Percentiles rank a stretch among this genome's conserved stretches.
Conservation (phyloP, 2,888 invertebrate genomes). For the Dascillus cervinus region DNA sequence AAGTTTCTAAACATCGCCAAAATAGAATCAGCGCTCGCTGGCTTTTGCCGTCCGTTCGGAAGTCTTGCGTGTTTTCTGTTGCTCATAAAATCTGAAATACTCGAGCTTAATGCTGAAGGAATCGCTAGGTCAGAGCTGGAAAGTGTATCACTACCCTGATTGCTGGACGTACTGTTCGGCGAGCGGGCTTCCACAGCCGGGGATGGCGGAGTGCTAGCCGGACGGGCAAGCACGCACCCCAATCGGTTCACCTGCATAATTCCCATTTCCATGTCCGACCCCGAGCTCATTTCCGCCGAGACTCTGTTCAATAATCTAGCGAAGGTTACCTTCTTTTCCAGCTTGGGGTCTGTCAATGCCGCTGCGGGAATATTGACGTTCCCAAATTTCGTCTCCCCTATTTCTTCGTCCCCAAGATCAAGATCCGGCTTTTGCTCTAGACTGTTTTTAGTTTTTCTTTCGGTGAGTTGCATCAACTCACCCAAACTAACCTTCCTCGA, state of each 20-base stretch:
- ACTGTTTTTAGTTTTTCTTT: slow-evolving; percentile 41
- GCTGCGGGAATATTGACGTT: slow-evolving; percentile 39
- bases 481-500: slow-evolving; percentile 61
- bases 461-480: slow-evolving; percentile 67
- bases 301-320: slow-evolving; percentile 66
- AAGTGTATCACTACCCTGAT: slow-evolving; percentile 70
- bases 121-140: slow-evolving; percentile 63
- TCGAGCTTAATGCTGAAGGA: slow-evolving; percentile 53
- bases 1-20: slow-evolving; percentile 72
- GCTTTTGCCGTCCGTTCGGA: slow-evolving; percentile 50
- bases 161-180: slow-evolving; percentile 63
- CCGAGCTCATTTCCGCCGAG: slow-evolving; percentile 70
- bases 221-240: slow-evolving; percentile 39
- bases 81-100: slow-evolving; percentile 39
- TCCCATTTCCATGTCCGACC: slow-evolving; percentile 58
- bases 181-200: slow-evolving; percentile 56
- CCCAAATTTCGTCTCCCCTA: slow-evolving; percentile 54
- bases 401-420: slow-evolving; percentile 37
- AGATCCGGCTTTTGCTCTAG: slow-evolving; percentile 3
- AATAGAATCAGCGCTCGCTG: slow-evolving; percentile 72
- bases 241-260: slow-evolving; percentile 38
- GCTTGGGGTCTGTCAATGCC: slow-evolving; percentile 57
- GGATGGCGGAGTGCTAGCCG: slow-evolving; percentile 55
- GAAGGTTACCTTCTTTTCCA: slow-evolving; percentile 73
- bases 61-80: slow-evolving; percentile 31